A percentile compares a stretch with the other conserved stretches of the same genome.
These are phyloP conservation scores for Imbricaverruca yamaguchii DNA, from an alignment of 2,888 invertebrate genomes.

Conservation along the genomic window DNA sequence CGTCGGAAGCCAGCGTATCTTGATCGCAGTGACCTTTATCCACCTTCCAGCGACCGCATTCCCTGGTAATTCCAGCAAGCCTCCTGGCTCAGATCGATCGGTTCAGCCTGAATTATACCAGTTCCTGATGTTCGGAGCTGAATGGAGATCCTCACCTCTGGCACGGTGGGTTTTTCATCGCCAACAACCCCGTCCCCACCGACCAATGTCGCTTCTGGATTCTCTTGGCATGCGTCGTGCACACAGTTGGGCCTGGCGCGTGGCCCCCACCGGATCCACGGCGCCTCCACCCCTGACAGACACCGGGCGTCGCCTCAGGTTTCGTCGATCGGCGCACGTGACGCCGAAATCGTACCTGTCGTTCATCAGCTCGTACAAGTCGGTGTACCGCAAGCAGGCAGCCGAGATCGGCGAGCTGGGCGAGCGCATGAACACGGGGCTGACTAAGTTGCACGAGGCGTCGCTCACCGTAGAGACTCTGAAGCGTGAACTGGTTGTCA, in stretches of 20 bases:
- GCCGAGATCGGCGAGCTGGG: constrained; percentile 84
- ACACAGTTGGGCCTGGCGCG: too few species aligned
- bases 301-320: constrained; percentile 46
- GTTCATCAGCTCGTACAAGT: constrained; percentile 91
- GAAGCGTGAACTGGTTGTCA: constrained; percentile 82
- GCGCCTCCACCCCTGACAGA: too few species aligned
- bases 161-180: background rate
- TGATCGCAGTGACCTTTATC: too few species aligned
- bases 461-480: constrained; percentile 85
- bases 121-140: too few species aligned
- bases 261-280: too few species aligned
- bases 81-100: too few species aligned
- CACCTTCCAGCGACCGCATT: too few species aligned
- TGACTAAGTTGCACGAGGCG: constrained; percentile 91
- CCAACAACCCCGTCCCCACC: constrained; percentile 19
- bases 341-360: constrained; percentile 95
- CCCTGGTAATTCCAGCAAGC: too few species aligned
- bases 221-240: too few species aligned
- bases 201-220: too few species aligned
- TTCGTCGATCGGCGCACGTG: constrained; percentile 86
- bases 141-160: background rate
- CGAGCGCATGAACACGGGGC: constrained; percentile 86
- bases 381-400: constrained; percentile 81
- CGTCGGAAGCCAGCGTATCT: too few species aligned
- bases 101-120: too few species aligned